Conservation (phyloP, 2,888 invertebrate genomes). For the Argyresthia albistria region DNA sequence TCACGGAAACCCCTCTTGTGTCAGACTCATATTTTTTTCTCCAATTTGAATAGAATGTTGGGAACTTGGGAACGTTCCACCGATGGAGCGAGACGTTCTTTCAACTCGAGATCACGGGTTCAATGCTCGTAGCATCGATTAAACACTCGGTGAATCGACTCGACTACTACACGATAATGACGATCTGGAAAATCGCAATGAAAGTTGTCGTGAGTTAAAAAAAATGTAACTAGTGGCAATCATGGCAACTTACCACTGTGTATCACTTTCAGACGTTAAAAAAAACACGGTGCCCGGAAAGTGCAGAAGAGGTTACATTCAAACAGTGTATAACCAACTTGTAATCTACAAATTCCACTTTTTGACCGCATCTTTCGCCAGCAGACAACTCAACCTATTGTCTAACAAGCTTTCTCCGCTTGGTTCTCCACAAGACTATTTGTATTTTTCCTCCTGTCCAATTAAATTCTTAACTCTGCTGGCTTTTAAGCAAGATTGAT, state of each 20-base stretch:
- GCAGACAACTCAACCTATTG: background rate
- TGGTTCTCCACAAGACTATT: background rate
- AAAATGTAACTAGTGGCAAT: too few relatives aligned
- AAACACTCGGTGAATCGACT: background rate
- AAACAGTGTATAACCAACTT: too few relatives aligned
- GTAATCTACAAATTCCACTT: too few relatives aligned
- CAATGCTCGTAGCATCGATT: constrained; percentile 36
- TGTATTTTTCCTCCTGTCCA: background rate
- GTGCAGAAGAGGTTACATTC: too few relatives aligned
- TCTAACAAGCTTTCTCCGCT: background rate
- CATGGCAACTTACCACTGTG: too few relatives aligned
- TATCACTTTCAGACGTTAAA: too few relatives aligned
- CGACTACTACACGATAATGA: background rate
- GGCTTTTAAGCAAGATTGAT: background rate
- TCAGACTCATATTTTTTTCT: background rate
- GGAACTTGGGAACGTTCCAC: constrained; percentile 4
- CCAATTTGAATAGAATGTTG: background rate
- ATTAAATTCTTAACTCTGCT: background rate
- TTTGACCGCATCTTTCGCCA: too few relatives aligned
- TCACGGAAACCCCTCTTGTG: too few relatives aligned
- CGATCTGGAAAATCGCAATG: background rate
- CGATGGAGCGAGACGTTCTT: constrained; percentile 54
- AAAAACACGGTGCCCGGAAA: too few relatives aligned
- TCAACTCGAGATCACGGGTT: constrained; percentile 45
- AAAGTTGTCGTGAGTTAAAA: background rate